Percentiles rank a stretch among this genome's conserved stretches.
Conservation (phyloP, 1,140 invertebrate species). For the Dryas iulia region DNA sequence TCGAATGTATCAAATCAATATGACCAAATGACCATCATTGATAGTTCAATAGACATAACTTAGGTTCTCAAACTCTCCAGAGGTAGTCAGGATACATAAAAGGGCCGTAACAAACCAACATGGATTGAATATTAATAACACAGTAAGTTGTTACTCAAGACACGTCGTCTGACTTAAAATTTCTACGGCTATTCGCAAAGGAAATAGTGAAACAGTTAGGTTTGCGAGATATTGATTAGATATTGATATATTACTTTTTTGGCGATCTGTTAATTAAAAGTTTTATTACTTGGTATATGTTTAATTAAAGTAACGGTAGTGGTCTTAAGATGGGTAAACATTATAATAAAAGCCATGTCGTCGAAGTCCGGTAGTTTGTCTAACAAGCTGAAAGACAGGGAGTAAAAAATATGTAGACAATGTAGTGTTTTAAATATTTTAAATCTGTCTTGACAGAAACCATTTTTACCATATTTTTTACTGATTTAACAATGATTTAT, state of each 20-base stretch:
- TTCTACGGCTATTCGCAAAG: slow-evolving; percentile 21
- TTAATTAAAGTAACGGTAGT: too few species aligned
- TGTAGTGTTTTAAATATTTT: too few species aligned
- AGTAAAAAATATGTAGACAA: too few species aligned
- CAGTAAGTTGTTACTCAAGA: slow-evolving; percentile 17
- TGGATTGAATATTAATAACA: slow-evolving; percentile 25
- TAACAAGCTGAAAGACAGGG: too few species aligned
- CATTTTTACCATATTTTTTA: too few species aligned
- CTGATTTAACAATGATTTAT: too few species aligned
- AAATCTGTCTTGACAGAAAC: too few species aligned
- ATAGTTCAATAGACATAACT: slow-evolving; percentile 17
- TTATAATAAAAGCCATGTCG: too few species aligned
- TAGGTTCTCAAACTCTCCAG: slow-evolving; percentile 17
- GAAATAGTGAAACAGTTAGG: slow-evolving; percentile 30
- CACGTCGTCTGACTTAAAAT: slow-evolving; percentile 25
- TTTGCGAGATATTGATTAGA: slow-evolving; percentile 24
- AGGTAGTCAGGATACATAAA: slow-evolving; percentile 24
- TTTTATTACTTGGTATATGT: too few species aligned
- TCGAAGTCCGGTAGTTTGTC: too few species aligned
- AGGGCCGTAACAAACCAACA: slow-evolving; percentile 27
- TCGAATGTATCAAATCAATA: slow-evolving; percentile 14
- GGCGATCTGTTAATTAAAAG: too few species aligned
- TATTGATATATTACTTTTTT: not conserved
- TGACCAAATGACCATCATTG: slow-evolving; percentile 11
- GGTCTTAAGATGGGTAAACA: too few species aligned